Conservation (phyloP, 2,888 invertebrate species). For the Electrophaes corylata region DNA sequence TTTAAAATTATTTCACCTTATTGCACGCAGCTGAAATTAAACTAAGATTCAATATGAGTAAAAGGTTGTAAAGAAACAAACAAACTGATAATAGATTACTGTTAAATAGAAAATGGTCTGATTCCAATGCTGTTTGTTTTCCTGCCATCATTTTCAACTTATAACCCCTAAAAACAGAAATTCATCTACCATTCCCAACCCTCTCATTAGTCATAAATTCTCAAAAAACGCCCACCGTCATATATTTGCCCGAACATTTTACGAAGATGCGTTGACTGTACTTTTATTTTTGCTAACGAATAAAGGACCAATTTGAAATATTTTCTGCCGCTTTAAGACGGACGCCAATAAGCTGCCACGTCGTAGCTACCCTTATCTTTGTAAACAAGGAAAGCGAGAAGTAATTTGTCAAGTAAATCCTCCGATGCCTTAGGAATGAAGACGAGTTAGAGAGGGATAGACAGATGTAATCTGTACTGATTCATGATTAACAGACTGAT, state of each 20-base stretch:
- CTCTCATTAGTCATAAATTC: conserved; percentile 8
- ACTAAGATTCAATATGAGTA: too few relatives aligned
- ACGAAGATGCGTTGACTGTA: background rate
- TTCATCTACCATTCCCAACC: conserved; percentile 26
- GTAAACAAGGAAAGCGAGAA: conserved; percentile 72
- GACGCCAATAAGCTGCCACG: conserved; percentile 17
- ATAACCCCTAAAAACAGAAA: conserved; percentile 22
- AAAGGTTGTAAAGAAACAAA: too few relatives aligned
- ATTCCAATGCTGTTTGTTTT: conserved; percentile 17
- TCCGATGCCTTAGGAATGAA: conserved; percentile 41
- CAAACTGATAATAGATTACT: too few relatives aligned
- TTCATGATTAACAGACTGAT: conserved; percentile 67
- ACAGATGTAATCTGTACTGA: conserved; percentile 44
- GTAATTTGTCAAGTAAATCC: conserved; percentile 82
- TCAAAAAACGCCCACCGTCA: background rate
- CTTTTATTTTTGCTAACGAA: background rate
- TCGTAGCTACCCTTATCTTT: conserved; percentile 31
- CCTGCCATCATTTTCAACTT: conserved; percentile 28
- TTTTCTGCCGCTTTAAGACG: conserved; percentile 3
- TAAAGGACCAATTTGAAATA: background rate
- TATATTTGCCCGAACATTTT: background rate
- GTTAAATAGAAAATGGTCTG: too few relatives aligned
- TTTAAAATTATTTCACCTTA: too few relatives aligned
- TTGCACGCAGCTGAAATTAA: too few relatives aligned
- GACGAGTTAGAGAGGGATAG: conserved; percentile 42